Evolutionary conservation across 2,113 vertebrate species (phyloP), one percentile per base, ranked within the genome.

Genomic region (Tautogolabrus adspersus): DNA sequence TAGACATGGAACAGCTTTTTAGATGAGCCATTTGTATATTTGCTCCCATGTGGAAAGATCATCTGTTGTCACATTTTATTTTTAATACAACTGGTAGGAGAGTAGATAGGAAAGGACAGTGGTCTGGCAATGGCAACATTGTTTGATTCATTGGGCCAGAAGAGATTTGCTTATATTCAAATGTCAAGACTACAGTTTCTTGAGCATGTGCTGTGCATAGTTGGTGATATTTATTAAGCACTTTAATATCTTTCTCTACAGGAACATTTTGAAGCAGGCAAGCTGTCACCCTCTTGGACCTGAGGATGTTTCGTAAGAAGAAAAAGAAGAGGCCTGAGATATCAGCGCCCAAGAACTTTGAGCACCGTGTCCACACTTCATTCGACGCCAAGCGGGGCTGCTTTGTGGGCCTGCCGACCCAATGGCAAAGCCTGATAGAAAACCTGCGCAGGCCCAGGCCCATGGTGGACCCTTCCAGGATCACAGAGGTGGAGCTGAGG

Each of bases 281-380:
- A 72, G 81, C 91, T 86, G 88, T 49, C n/a, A 47, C 73, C 73
- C 77, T 65, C 16, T 57, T 68, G 63, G 68, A 89, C 78, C 74
- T 91, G 86, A 94, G 56, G 84, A 99, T 99, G 98, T 99, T 99
- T 91, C 97, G 97, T 47, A 99, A 99, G 91, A 99, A 98, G 93
- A 99, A 98, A 94, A 99, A 98, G 97, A 98, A 98, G 96, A 97
- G 97, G 78, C 97, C 97, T 0, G 97, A 99, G 91, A 99, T 99
- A 92, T 99, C 98, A 0, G 95, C 96, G 66, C 98, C 98, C 0
- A 96, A 96, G 93, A 98, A 99, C 93, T 99, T 99, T 47, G 96
- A 99, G 91, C 98, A 99, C 81, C 96, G 97, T 0, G 97, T 99
- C 73, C 98, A 99, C 83, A 99, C 97, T 13, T 99, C 97, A 0